A percentile compares a stretch with the other conserved stretches of the same genome.
Conservation (phyloP, 2,113 vertebrate species). For the Rousettus leschenaultii region DNA sequence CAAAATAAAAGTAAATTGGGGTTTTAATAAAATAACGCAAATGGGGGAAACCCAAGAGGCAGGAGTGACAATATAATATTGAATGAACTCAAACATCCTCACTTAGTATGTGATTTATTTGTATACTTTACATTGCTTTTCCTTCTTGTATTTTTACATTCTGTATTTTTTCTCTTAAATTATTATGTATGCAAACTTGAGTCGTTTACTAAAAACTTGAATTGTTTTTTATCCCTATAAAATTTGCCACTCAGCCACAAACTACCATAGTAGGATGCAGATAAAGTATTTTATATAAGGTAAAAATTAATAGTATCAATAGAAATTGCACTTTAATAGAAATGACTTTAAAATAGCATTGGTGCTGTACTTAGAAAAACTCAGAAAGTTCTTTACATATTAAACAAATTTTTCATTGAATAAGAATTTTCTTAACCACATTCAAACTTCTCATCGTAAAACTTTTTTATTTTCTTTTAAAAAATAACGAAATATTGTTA, state of each 20-base stretch:
- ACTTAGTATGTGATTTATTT: neutral
- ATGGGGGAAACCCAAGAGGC: neutral
- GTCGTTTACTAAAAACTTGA: neutral
- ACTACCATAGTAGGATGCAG: neutral
- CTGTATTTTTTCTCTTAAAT: neutral
- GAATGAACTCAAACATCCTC: neutral
- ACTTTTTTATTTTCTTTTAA: neutral
- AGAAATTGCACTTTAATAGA: neutral
- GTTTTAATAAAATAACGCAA: neutral
- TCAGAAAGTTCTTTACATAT: neutral
- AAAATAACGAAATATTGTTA: slow-evolving; percentile 1
- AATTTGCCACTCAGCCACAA: neutral
- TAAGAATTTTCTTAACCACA: neutral
- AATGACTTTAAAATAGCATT: neutral
- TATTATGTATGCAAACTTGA: neutral
- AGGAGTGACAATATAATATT: neutral
- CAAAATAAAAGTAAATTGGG: neutral
- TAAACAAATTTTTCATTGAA: neutral
- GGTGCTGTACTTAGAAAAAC: neutral
- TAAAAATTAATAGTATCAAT: neutral
- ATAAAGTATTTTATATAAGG: slow-evolving; percentile 6
- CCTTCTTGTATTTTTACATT: neutral
- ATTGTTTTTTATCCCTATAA: neutral
- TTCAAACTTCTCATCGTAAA: neutral
- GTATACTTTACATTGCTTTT: neutral